Percentiles rank a stretch among this genome's conserved stretches.
phyloP scores from a whole-genome alignment of 2,113 vertebrate genomes.

The Casuarius casuarius region DNA sequence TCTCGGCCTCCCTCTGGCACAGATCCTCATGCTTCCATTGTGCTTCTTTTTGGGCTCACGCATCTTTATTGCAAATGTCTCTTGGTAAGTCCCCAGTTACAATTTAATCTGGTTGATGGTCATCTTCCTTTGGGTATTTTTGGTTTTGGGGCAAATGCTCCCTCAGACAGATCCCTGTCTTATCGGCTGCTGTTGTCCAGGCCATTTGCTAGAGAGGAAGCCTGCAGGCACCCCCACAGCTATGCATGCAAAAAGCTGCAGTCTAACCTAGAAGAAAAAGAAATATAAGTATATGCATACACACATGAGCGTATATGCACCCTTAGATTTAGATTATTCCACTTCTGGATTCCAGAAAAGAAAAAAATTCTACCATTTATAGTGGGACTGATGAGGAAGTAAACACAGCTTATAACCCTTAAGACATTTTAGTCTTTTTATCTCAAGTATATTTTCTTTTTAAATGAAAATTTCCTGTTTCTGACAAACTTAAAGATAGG shows the following conservation, averaged over 20 bases:
- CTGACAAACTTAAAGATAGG: conserved; percentile 15
- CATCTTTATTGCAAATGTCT: background rate
- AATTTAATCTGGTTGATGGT: background rate
- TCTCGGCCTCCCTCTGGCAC: too few species aligned
- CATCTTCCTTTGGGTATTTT: too few species aligned
- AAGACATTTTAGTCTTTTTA: background rate
- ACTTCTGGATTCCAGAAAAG: background rate
- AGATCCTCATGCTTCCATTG: too few species aligned
- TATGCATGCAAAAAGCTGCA: background rate
- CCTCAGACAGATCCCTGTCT: background rate
- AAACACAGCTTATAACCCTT: conserved; percentile 21
- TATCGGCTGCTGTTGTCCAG: background rate
- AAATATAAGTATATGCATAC: background rate
- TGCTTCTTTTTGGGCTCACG: background rate
- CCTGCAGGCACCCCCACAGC: background rate
- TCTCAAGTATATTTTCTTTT: conserved; percentile 39
- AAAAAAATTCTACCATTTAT: background rate
- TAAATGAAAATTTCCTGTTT: conserved; percentile 54
- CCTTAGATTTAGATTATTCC: background rate
- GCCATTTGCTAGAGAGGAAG: background rate
- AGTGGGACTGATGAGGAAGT: background rate
- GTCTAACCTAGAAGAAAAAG: background rate
- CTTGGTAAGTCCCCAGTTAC: background rate
- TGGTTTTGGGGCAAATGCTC: background rate
- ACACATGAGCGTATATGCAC: too few species aligned